Percentiles rank a stretch among this genome's conserved stretches.
Evolutionary conservation across 2,797 vertebrate genomes (phyloP).

Genomic region (Okamejei kenojei): DNA sequence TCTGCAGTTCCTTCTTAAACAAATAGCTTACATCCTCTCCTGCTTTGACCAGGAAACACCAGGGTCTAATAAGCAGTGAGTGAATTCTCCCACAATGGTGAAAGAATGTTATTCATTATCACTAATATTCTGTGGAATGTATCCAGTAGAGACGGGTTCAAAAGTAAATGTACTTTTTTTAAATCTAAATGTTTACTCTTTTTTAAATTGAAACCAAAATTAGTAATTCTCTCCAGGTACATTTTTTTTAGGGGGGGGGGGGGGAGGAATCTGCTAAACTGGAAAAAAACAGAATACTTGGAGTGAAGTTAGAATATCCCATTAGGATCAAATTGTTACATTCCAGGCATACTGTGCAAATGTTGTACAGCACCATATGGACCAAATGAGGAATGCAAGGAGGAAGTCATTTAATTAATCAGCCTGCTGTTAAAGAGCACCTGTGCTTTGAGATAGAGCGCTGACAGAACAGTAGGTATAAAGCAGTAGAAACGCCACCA

Average conservation of each 20-base stretch:
- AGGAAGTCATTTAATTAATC: slow-evolving; percentile 24
- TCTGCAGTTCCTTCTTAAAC: no score
- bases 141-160: neutral
- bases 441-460: neutral
- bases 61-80: neutral
- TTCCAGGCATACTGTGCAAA: slow-evolving; percentile 29
- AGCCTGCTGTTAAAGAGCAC: slow-evolving; percentile 23
- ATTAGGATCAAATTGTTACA: slow-evolving; percentile 6
- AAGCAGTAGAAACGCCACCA: neutral
- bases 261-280: neutral
- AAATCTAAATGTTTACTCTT: neutral
- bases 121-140: neutral
- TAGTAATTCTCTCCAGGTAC: neutral
- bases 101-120: neutral
- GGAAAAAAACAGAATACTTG: neutral
- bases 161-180: neutral
- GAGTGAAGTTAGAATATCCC: neutral
- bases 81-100: neutral
- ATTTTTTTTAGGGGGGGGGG: neutral
- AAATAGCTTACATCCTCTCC: no score
- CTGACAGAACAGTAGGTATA: slow-evolving; percentile 1
- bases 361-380: slow-evolving; percentile 10
- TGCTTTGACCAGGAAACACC: neutral
- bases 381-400: slow-evolving; percentile 26
- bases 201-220: neutral